Percentiles rank a stretch among this genome's conserved stretches.
These are phyloP conservation scores for Chiloscyllium punctatum DNA, from an alignment of 2,797 vertebrate genomes.

Conservation along the genomic window DNA sequence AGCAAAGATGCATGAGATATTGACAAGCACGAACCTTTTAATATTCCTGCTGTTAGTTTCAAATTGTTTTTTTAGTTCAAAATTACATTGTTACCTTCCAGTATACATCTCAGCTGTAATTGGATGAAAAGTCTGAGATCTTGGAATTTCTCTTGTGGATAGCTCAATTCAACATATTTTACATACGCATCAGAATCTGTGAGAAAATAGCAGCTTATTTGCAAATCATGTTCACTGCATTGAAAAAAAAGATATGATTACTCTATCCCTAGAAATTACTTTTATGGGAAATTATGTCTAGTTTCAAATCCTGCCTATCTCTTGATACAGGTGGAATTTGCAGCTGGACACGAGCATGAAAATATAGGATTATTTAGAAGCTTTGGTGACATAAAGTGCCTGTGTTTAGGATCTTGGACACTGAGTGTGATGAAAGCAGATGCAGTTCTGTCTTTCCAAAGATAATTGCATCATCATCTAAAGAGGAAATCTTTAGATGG, in stretches of 20 bases:
- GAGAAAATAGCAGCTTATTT: neutral
- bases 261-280: neutral
- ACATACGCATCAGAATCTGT: neutral
- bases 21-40: neutral
- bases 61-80: neutral
- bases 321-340: neutral
- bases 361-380: neutral
- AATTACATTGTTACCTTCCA: neutral
- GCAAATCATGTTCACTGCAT: neutral
- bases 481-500: too few species aligned
- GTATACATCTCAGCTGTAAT: neutral
- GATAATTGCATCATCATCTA: too few species aligned
- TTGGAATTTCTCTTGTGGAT: neutral
- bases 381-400: neutral
- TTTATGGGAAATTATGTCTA: neutral
- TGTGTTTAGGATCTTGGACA: neutral
- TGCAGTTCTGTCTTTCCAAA: neutral
- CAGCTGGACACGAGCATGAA: neutral
- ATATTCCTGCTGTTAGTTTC: neutral
- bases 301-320: neutral
- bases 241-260: neutral
- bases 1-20: neutral
- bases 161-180: neutral
- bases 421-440: neutral
- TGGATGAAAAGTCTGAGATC: neutral